Evolutionary conservation across 2,888 invertebrate genomes (phyloP).

Genomic region (Conistra vaccinii): DNA sequence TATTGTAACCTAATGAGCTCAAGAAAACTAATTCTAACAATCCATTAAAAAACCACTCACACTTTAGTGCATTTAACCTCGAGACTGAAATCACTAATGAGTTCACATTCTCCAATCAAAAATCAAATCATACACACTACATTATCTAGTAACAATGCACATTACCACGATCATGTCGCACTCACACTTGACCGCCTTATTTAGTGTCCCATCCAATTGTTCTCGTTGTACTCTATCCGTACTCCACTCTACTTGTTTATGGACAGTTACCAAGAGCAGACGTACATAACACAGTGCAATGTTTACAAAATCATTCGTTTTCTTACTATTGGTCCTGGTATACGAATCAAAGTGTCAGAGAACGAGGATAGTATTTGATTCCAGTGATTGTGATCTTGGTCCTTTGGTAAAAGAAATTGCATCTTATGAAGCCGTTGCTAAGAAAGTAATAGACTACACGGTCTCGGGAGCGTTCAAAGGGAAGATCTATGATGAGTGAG

Average conservation of each 20-base stretch:
- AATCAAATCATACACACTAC: conserved; percentile 3
- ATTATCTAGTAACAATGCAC: conserved; percentile 17
- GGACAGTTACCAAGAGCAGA: conserved; percentile 25
- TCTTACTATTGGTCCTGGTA: conserved; percentile 23
- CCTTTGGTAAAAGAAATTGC: conserved; percentile 90
- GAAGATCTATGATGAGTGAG: conserved; percentile 90
- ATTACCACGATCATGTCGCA: conserved; percentile 4
- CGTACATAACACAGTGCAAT: conserved; percentile 39
- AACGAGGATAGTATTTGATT: conserved; percentile 26
- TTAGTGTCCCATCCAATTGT: conserved; percentile 24
- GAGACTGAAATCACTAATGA: conserved; percentile 13
- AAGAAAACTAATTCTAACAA: neutral
- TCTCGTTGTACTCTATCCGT: conserved; percentile 16
- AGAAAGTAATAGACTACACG: conserved; percentile 87
- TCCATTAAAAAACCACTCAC: neutral
- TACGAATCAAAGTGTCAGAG: conserved; percentile 29
- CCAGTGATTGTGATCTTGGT: conserved; percentile 73
- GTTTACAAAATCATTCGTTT: conserved; percentile 28
- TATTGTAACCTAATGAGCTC: neutral
- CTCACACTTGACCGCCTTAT: conserved; percentile 34
- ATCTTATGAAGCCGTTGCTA: conserved; percentile 88
- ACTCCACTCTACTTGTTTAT: conserved; percentile 33
- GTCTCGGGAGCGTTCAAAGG: conserved; percentile 89
- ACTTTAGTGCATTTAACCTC: neutral
- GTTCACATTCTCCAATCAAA: conserved; percentile 4